A percentile compares a stretch with the other conserved stretches of the same genome.
phyloP scores from a whole-genome alignment of 53 echinoderm and acorn worm genomes.

The Paracentrotus lividus region DNA sequence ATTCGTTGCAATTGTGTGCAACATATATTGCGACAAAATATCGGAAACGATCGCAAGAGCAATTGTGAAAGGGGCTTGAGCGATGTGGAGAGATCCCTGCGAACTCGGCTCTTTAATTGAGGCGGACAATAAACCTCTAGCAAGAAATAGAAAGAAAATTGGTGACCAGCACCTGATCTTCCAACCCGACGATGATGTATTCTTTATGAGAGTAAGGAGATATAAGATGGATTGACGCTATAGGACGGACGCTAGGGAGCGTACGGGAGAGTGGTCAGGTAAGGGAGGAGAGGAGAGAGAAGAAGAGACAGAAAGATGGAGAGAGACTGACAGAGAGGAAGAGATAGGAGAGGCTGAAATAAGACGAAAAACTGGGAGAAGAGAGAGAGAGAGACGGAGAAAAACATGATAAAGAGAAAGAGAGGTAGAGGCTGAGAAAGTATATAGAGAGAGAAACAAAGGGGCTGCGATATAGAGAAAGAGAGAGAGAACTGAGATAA shows the following conservation, averaged over 20 bases:
- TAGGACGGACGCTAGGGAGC: constrained; percentile 46
- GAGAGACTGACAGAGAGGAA: not conserved
- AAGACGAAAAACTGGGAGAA: too few relatives aligned
- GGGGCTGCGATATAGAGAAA: too few relatives aligned
- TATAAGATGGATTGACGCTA: constrained; percentile 34
- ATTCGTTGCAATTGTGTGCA: too few relatives aligned
- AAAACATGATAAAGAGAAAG: too few relatives aligned
- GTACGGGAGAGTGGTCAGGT: not conserved
- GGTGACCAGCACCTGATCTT: constrained; percentile 45
- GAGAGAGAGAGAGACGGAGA: too few relatives aligned
- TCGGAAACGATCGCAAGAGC: too few relatives aligned
- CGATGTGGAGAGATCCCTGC: not conserved
- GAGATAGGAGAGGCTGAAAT: too few relatives aligned
- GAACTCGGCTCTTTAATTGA: constrained; percentile 28
- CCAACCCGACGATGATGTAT: constrained; percentile 41
- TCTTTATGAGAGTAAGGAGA: constrained; percentile 50
- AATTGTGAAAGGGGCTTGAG: not conserved
- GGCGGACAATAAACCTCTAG: constrained; percentile 36
- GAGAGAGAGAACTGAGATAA: not conserved
- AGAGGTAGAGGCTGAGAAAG: too few relatives aligned
- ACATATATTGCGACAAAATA: too few relatives aligned
- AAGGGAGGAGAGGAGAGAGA: not conserved
- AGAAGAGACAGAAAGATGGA: not conserved
- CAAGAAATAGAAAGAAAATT: constrained; percentile 42
- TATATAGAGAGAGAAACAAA: not conserved